Evolutionary conservation across 2,113 vertebrate species (phyloP).

Genomic region (Melanostigma gelatinosum): DNA sequence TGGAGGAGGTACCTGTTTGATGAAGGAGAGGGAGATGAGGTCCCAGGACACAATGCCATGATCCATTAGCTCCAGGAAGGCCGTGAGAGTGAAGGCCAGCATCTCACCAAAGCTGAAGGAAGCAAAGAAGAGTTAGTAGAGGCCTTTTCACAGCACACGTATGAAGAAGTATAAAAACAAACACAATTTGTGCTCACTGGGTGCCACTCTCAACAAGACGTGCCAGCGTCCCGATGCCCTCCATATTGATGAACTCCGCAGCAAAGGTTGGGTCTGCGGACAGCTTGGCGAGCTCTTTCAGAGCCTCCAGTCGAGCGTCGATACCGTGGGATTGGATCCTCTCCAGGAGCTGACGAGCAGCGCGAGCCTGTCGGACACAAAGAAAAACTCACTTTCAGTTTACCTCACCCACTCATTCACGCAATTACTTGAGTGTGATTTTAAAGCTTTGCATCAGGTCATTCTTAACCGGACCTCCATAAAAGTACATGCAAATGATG

Average conservation of each 20-base stretch:
- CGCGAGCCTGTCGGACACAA: slow-evolving; percentile 85
- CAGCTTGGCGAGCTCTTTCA: slow-evolving; percentile 98
- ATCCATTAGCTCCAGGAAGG: slow-evolving; percentile 99
- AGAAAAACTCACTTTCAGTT: neutral
- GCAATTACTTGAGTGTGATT: neutral
- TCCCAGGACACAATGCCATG: slow-evolving; percentile 99
- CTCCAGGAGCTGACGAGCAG: slow-evolving; percentile 97
- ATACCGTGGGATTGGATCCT: slow-evolving; percentile 92
- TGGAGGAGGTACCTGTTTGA: slow-evolving; percentile 90
- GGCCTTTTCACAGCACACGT: neutral
- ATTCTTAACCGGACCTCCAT: neutral
- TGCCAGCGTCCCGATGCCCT: slow-evolving; percentile 93
- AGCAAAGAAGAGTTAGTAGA: slow-evolving; percentile 11
- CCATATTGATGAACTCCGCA: slow-evolving; percentile 98
- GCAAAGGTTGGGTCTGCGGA: slow-evolving; percentile 96
- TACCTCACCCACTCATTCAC: neutral
- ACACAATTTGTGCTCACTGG: slow-evolving; percentile 78
- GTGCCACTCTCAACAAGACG: slow-evolving; percentile 96
- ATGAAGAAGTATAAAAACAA: neutral
- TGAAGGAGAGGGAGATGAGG: slow-evolving; percentile 95
- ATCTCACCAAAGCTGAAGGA: slow-evolving; percentile 94
- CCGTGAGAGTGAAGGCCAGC: slow-evolving; percentile 98
- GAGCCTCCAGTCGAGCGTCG: slow-evolving; percentile 94
- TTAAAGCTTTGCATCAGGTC: neutral
- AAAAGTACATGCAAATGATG: neutral